Percentiles rank a stretch among this genome's conserved stretches.
These are phyloP conservation scores for Bolborhynchus lineola DNA, from an alignment of 2,113 vertebrate species.

Conservation along the genomic window DNA sequence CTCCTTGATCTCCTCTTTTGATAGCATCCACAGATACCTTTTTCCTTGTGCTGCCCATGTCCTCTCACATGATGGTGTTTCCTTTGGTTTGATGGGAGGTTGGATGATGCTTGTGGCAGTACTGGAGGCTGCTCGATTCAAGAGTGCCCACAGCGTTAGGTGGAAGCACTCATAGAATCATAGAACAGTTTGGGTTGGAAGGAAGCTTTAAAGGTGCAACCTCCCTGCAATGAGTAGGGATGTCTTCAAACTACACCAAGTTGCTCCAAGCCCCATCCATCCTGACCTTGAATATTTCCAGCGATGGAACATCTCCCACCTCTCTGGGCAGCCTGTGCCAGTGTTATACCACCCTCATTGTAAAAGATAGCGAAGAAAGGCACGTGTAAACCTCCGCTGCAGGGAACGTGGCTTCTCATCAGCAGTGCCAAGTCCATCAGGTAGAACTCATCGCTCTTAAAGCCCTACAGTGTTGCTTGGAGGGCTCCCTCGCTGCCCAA, in stretches of 20 bases:
- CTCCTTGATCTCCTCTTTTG: background rate
- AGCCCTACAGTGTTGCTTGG: background rate
- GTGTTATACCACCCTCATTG: background rate
- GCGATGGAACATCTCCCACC: background rate
- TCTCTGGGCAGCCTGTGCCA: background rate
- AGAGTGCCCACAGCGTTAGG: background rate
- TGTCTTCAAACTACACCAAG: background rate
- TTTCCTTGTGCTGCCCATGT: background rate
- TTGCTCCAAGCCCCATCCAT: background rate
- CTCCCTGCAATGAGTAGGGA: background rate
- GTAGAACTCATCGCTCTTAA: background rate
- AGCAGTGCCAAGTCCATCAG: accelerated
- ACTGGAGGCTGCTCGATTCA: background rate
- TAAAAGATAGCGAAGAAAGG: background rate
- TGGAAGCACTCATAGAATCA: background rate
- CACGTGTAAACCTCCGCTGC: background rate
- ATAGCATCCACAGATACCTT: too few relatives aligned
- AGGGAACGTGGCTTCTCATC: background rate
- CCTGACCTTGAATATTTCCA: background rate
- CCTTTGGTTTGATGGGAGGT: accelerated
- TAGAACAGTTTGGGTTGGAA: background rate
- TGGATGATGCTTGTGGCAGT: background rate
- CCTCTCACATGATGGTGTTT: background rate
- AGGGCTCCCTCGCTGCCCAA: accelerated
- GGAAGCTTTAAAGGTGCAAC: background rate